Conservation (phyloP, 2,888 invertebrate genomes). For the Orthosia cruda region DNA sequence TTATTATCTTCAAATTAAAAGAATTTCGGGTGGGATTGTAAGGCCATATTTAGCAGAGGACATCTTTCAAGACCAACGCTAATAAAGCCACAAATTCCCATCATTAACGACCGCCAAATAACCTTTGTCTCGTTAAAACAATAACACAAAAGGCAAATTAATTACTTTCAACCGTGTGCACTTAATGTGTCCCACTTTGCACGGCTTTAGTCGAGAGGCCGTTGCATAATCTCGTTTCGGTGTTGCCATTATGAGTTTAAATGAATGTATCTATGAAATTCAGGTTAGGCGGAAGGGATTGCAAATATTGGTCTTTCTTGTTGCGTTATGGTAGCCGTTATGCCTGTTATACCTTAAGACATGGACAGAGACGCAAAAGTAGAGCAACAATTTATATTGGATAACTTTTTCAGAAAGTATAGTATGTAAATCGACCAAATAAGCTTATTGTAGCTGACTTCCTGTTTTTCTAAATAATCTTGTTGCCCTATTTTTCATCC, state of each 20-base stretch:
- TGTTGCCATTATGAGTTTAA: conserved; percentile 9
- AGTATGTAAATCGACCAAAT: not conserved
- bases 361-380: not conserved
- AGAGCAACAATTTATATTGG: not conserved
- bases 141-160: conserved; percentile 48
- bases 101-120: not conserved
- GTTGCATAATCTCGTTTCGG: conserved; percentile 46
- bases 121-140: conserved; percentile 41
- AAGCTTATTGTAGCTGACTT: too few relatives aligned
- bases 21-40: not conserved
- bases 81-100: conserved; percentile 7
- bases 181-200: conserved; percentile 39
- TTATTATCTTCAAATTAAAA: too few relatives aligned
- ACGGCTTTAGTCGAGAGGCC: conserved; percentile 23
- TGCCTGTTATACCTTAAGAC: not conserved
- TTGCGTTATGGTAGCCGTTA: not conserved
- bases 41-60: not conserved
- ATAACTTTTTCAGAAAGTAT: too few relatives aligned
- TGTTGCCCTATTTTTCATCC: too few relatives aligned
- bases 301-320: conserved; percentile 27
- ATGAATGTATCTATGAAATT: conserved; percentile 33
- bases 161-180: conserved; percentile 50
- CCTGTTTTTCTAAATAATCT: too few relatives aligned
- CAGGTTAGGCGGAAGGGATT: conserved; percentile 44
- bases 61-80: not conserved